Evolutionary conservation across 2,113 vertebrate genomes (phyloP), one percentile per base, ranked within the genome.

Genomic region (Charina bottae): DNA sequence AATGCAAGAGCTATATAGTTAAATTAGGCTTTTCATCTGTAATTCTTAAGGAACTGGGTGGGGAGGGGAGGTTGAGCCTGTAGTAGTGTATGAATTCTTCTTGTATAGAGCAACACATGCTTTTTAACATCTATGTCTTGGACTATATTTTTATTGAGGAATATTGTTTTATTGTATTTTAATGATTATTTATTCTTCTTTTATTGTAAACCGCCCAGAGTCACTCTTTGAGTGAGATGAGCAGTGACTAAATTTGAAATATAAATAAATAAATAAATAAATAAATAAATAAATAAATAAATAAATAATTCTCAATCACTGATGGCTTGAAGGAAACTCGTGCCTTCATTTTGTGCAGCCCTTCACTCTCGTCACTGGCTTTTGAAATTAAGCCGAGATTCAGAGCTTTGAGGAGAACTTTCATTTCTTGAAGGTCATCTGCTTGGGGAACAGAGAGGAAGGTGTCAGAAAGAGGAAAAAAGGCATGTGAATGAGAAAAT

Each of bases 281-380:
- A 42, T 42, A 42, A 42, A 42, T 42, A 42, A 42, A 42, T 42
- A 42, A 42, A 42, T 42, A 42, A 42, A 42, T 42, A 42, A 42
- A 42, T 42, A 42, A 42, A 42, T 42, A 42, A 42, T 59, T 23
- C 33, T 2, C 2, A 21, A 21, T 72, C 64, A n/a, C 1, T 2
- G 28, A n/a, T 2, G 13, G 64, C 12, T 37, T 37, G 68, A 72
- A 72, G n/a, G 7, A 72, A 72, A 72, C 1, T 2, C 15, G 19
- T 2, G n/a, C 6, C 19, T 33, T 37, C 0, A 7, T 19, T 17
- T 33, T 19, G n/a, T 6, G n/a, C n/a, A 19, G 0, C 17, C n/a
- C 68, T 72, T 33, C 64, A 33, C 13, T 6, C 6, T 33, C 1
- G n/a, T 72, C n/a, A 5, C n/a, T 37, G 68, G 68, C 33, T 72